Conservation (phyloP, 2,113 vertebrate genomes). For the Oncorhynchus nerka region DNA sequence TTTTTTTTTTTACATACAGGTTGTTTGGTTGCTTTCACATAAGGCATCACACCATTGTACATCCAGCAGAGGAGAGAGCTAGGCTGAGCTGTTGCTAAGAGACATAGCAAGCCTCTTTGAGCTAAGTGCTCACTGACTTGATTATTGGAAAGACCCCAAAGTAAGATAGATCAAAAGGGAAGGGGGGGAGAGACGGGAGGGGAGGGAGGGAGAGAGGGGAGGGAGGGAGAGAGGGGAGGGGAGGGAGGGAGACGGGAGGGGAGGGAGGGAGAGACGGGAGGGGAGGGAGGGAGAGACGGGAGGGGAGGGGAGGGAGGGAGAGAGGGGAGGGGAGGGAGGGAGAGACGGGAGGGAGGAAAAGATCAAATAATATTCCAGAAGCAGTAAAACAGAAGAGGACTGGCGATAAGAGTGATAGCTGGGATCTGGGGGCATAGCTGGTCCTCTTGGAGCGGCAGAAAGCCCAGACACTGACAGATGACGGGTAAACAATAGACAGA, state of each 20-base stretch:
- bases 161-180: neutral
- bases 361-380: neutral
- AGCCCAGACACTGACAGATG: conserved; percentile 33
- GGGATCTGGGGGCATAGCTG: neutral
- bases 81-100: conserved; percentile 39
- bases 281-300: too few species aligned
- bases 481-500: conserved; percentile 24
- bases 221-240: neutral
- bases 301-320: neutral
- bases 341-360: neutral
- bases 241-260: neutral
- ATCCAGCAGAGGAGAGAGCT: neutral
- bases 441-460: too few species aligned
- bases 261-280: neutral
- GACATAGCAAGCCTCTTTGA: conserved; percentile 10
- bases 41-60: neutral
- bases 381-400: neutral
- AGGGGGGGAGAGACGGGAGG: too few species aligned
- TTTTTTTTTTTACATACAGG: neutral
- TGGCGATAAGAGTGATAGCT: conserved; percentile 1
- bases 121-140: conserved; percentile 12
- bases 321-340: too few species aligned
- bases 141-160: neutral
- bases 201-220: neutral
- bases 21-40: neutral